Base-by-base conservation (phyloP, 2,888 invertebrate species). In the Cetonia aurata region DNA sequence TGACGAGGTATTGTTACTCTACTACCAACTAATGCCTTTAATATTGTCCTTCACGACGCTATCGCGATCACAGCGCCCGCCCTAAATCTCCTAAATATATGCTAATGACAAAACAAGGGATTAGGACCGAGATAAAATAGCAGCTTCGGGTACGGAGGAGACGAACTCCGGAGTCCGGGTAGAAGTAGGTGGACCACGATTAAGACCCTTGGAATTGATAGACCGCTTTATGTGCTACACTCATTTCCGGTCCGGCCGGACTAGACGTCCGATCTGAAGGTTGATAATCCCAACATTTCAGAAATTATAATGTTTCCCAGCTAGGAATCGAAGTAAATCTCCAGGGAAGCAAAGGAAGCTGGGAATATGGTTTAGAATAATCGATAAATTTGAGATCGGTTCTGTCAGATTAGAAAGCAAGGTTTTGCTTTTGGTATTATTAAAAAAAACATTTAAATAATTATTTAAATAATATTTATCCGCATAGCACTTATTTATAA, bases 51-150 rank as follows among this genome's bases (percentile, higher is more conserved):
- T 19, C 17, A 19, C 13, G 19, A 50, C 19, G 19, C 19, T 15
- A 50, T 50, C 50, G 17, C 15, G 15, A 50, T 50, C 19, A 6
- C 19, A 50, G 25, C 25, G 25, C 50, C 50, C 50, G 13, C 10
- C 50, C 50, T 50, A 50, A 50, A 50, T 50, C 50, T 19, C 50
- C 19, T 50, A 50, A 50, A 50, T 50, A 50, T 50, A 50, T 50
- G 50, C 50, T 50, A 50, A 50, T 50, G 50, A 50, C 17, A 50
- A 50, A 50, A 50, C 50, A 50, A 13, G 25, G 50, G 50, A 50
- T 50, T 50, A 50, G 15, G 50, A 15, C 19, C 19, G 17, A 15
- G 50, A 50, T 50, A 50, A 50, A 50, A 19, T 50, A 19, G 50
- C 15, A 50, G 50, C 19, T 50, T 50, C 13, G 50, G 50, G 50